Evolutionary conservation across 2,888 invertebrate species (phyloP).

Genomic region (Volucella zonaria): DNA sequence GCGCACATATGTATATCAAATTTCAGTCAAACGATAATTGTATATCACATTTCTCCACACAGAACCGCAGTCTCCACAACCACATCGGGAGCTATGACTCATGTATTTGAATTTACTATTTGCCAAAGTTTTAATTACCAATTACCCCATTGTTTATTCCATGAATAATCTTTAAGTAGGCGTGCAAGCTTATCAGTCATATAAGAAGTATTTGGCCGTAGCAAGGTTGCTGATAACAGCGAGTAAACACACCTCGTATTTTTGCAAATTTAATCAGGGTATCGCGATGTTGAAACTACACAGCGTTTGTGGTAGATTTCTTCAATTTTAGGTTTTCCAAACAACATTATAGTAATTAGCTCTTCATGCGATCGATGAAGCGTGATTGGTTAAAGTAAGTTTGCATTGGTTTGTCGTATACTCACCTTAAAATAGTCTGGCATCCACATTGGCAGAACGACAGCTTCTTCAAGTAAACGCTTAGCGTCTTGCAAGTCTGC

Average conservation of each 20-base stretch:
- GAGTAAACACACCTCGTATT: background rate
- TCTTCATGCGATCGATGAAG: background rate
- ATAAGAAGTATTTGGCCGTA: constrained; percentile 1
- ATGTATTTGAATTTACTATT: background rate
- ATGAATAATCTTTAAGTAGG: constrained; percentile 13
- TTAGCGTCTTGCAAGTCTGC: constrained; percentile 95
- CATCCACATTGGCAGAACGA: constrained; percentile 98
- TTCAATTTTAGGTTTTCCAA: background rate
- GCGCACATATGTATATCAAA: too few relatives aligned
- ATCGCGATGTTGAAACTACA: background rate
- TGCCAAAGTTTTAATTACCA: background rate
- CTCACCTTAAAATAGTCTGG: constrained; percentile 97
- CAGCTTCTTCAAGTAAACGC: constrained; percentile 96
- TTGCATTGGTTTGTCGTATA: constrained; percentile 2
- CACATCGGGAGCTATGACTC: too few relatives aligned
- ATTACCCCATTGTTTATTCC: background rate
- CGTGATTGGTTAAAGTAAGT: background rate
- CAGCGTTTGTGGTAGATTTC: too few relatives aligned
- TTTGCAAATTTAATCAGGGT: background rate
- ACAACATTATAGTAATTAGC: constrained; percentile 11
- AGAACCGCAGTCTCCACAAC: too few relatives aligned
- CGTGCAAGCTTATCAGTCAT: constrained; percentile 7
- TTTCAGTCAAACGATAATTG: too few relatives aligned
- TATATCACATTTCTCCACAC: too few relatives aligned
- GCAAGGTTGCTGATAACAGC: constrained; percentile 35